Evolutionary conservation across 2,797 vertebrate species (phyloP), one percentile per base, ranked within the genome.

Genomic region (Sparus aurata): DNA sequence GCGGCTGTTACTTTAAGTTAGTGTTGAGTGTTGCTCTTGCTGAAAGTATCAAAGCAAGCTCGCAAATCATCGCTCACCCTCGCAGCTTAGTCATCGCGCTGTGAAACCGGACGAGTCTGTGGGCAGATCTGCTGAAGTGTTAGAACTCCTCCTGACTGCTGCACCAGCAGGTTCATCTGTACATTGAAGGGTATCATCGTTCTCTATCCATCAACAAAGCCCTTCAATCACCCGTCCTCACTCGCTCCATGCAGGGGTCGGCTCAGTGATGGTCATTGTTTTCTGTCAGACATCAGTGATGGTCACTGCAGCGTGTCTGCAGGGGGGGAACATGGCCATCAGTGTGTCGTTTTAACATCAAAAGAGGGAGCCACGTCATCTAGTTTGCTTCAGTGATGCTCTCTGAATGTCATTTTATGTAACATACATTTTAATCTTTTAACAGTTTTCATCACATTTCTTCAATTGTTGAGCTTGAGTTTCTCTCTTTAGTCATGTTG

Each of bases 271-370:
- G 84, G 55, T 30, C 54, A 57, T 46, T 38, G 34, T 38, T 84
- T 62, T 75, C 22, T 57, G 1, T 67, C 20, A 70, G 62, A 61
- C 61, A 55, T 64, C 27, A 47, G 30, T 30, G 34, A 70, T n/a
- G 57, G 47, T 55, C 61, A 53, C 75, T 77, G 84, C 84, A 82
- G 77, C 73, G 65, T 66, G 77, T 79, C 83, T 52, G 27, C 53
- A 38, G 60, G 12, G 22, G 49, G 25, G 20, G 20, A 12, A 18
- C 61, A 45, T 50, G 69, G 58, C 50, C 5, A 55, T 75, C 64
- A 66, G 57, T 76, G 75, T 74, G 81, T 90, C 83, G 62, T 86
- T 65, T 83, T 66, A 89, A 91, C 85, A 74, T 79, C 85, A 86
- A 86, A 79, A 87, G 76, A 77, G 59, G 75, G 62, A 81, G 75